Evolutionary conservation across 2,888 invertebrate species (phyloP), one percentile per base, ranked within the genome.

Genomic region (Tachina grossa): DNA sequence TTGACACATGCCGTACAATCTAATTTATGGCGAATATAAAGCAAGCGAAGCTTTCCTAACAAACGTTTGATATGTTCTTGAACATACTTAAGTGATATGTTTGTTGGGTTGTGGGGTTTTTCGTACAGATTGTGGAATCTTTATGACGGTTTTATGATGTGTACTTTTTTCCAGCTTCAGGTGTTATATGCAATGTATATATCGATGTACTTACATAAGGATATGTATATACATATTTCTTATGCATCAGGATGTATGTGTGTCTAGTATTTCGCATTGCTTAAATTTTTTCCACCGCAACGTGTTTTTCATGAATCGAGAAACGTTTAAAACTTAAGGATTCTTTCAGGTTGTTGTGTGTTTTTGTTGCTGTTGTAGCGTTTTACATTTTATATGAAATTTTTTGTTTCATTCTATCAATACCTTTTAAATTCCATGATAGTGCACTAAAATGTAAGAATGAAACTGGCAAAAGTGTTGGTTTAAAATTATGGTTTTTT

Each of bases 271-370:
- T 19, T n/a, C 13, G 41, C 45, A 83, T 77, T 80, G 19, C 69
- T 68, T 47, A 69, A 39, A 84, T 74, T 74, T 82, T 75, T 84
- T 81, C 74, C 84, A 86, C 86, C 81, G 69, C 72, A 69, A 77
- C 57, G 69, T 80, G 75, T 63, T 68, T 71, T 16, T 77, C 68
- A 51, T 31, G 68, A 43, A 71, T 80, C 57, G 31, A 11, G 77
- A 63, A 81, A 84, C 72, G 72, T 80, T 80, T 74, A 55, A 74
- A 82, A 49, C 39, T 72, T 81, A 61, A 77, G 80, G 66, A 72
- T 77, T 75, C 57, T 39, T 2, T 19, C n/a, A 10, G 13, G 2
- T 45, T 39, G 0, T 1, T 14, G 45, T 14, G 45, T 74, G 41
- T 57, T 72, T 57, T 45, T 19, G 1, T 1, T 14, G 45, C 69